Base-by-base conservation (phyloP, 1,140 invertebrate species). In the Drosophila tsacasi region DNA sequence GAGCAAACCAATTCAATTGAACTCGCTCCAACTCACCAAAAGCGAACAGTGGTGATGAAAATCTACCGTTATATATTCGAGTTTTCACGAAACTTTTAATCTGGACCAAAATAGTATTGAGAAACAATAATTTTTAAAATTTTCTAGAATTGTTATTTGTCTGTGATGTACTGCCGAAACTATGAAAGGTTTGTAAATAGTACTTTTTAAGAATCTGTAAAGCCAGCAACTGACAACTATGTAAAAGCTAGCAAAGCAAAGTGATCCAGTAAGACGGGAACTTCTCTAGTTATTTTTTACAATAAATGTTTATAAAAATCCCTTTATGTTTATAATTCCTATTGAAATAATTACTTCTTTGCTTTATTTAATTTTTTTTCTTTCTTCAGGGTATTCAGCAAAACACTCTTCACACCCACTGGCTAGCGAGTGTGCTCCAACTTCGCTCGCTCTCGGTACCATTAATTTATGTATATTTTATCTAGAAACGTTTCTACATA, bases 401-500 rank as follows among this genome's bases (percentile, higher is more conserved):
- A 42, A 64, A 27, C 9, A 27, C 9, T 6, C 37, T 46, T 23
- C n/a, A 17, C 17, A n/a, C 64, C 60, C 55, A 69, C 65, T 21
- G 30, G 8, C 21, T 40, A 12, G 12, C 44, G n/a, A 5, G n/a
- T n/a, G n/a, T n/a, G n/a, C n/a, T 21, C 10, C 23, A 15, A 17
- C 17, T 47, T n/a, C 15, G 13, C 40, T n/a, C 35, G 4, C 49
- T 35, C 42, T 54, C 35, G 50, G 62, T 52, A 46, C 59, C 63
- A 65, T 73, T 81, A 81, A 84, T 87, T 84, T 84, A 89, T 87
- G 74, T 89, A 62, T 75, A 59, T 84, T 86, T 81, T 30, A 30
- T 35, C 23, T 63, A 77, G 76, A 27, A 49, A 80, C 67, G 55
- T 71, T 79, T 50, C 40, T 23, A n/a, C n/a, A n/a, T n/a, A 35